Evolutionary conservation across 2,113 vertebrate genomes (phyloP).

Genomic region (Edolisoma coerulescens): DNA sequence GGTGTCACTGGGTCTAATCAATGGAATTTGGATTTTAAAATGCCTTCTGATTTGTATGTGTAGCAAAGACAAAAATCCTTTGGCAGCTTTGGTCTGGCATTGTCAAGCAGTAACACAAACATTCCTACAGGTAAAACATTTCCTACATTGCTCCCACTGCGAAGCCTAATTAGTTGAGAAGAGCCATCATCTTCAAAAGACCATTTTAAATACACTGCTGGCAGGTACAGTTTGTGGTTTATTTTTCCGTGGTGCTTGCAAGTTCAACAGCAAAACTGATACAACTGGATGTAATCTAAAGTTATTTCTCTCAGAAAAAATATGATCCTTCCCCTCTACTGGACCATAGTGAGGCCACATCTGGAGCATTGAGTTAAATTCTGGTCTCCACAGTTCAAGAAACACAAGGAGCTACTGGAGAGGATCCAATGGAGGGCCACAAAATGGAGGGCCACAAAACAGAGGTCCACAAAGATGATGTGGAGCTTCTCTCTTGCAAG

Average conservation of each 20-base stretch:
- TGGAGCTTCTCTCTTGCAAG: background rate
- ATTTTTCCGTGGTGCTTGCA: background rate
- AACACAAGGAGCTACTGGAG: background rate
- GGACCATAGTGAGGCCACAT: background rate
- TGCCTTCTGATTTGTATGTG: background rate
- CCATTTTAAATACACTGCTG: background rate
- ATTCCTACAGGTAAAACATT: background rate
- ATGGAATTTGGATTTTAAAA: background rate
- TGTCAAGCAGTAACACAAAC: background rate
- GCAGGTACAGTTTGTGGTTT: background rate
- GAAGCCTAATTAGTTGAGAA: background rate
- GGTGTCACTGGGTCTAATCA: background rate
- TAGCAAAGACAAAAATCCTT: background rate
- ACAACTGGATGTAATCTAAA: background rate
- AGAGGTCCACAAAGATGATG: background rate
- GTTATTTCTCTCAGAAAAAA: background rate
- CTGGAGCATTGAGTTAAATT: background rate
- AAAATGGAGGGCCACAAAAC: background rate
- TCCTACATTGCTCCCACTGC: background rate
- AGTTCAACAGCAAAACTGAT: background rate
- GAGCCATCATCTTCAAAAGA: background rate
- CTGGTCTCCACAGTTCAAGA: background rate
- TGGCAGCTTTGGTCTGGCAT: background rate
- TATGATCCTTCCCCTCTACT: rapidly evolving
- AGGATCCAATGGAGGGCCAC: background rate